Evolutionary conservation across 2,888 invertebrate species (phyloP).

Genomic region (Calameuta idolon): DNA sequence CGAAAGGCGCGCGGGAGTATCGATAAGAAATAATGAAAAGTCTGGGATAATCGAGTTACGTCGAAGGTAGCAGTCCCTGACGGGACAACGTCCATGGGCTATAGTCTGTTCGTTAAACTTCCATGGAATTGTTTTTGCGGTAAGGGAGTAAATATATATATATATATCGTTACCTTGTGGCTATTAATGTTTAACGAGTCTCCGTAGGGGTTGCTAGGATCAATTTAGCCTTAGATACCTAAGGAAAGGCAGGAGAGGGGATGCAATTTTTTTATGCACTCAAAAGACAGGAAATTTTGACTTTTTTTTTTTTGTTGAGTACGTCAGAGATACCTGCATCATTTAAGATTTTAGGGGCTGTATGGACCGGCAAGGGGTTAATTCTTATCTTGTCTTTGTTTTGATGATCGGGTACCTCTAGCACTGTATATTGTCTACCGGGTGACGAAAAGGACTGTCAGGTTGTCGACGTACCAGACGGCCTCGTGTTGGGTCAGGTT

Average conservation of each 20-base stretch:
- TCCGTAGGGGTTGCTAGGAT: too few species aligned
- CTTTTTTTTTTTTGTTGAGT: neutral
- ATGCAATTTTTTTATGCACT: too few species aligned
- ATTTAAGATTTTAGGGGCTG: neutral
- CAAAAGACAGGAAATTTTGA: too few species aligned
- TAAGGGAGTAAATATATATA: too few species aligned
- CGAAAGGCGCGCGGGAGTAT: neutral
- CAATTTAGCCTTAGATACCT: too few species aligned
- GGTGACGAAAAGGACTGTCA: neutral
- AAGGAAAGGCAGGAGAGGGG: too few species aligned
- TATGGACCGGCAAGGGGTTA: neutral
- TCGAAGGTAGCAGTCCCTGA: neutral
- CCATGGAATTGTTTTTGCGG: too few species aligned
- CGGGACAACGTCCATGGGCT: neutral
- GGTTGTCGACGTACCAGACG: neutral
- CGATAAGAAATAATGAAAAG: neutral
- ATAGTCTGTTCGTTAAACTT: too few species aligned
- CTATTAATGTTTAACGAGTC: too few species aligned
- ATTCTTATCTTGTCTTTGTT: neutral
- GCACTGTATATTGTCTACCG: neutral
- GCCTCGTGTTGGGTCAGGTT: slow-evolving; percentile 7
- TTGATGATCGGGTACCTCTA: neutral
- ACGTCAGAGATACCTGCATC: too few species aligned
- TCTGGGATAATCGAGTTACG: neutral
- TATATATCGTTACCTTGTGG: too few species aligned